Base-by-base conservation (phyloP, 2,888 invertebrate species). In the Lasioglossum marginatum region DNA sequence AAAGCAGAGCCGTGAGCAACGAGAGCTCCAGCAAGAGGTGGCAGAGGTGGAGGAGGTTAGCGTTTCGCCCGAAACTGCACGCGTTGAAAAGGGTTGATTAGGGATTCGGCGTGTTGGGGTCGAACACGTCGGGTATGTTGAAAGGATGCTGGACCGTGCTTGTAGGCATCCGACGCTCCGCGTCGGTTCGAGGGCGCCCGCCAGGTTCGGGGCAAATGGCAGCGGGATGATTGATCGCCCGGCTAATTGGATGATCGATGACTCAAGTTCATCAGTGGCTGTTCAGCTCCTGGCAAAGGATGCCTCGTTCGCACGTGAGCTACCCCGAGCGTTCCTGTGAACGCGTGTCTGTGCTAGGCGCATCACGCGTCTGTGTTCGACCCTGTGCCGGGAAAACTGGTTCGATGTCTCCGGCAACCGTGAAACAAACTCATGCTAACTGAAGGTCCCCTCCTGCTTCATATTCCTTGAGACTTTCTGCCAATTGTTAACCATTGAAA, bases 221-320 rank as follows among this genome's bases (percentile, higher is more conserved):
- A 95, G 95, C 94, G 86, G 95, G 96, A 97, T 97, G 97, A 97
- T 97, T 97, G 97, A 97, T 97, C 97, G 96, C 94, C 93, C 93
- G 91, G 95, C 96, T 97, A 97, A 97, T 97, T 97, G 97, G 96
- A 96, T 97, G 97, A 97, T 97, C 96, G 97, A 97, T 97, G 97
- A 96, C 95, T 93, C 93, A 92, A 93, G 93, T 93, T 94, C 92
- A 92, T 94, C 93, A 92, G 93, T 91, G 91, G 91, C 91, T 89
- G 91, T 90, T 89, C 90, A 90, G 86, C 91, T 91, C 79, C 90
- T 86, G 83, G 83, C 89, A 83, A 89, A 91, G 90, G 91, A 91
- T 89, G 89, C 90, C 82, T 86, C 85, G 87, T 80, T 85, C 90
- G 88, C 91, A 87, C 91, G 89, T 89, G 88, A 89, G 88, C 86